Evolutionary conservation across 2,797 vertebrate genomes (phyloP), one percentile per base, ranked within the genome.

Genomic region (Pseudomugil tenellus): DNA sequence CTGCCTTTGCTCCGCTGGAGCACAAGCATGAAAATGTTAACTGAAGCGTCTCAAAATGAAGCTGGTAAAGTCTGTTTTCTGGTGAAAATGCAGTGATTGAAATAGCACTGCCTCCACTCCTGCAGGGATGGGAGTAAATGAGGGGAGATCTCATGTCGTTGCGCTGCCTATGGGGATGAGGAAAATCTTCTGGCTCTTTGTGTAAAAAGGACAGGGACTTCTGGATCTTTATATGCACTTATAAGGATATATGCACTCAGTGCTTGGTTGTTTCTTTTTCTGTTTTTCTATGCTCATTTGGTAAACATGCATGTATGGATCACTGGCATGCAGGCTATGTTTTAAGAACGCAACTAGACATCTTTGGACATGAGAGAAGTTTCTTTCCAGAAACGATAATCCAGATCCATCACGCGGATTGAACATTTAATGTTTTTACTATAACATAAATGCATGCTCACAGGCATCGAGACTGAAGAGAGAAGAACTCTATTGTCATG

Each of bases 41-140:
- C 32, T 16, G n/a, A 55, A 29, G 46, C 7, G 52, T 57, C 25
- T 16, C 21, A 4, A 46, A 29, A 43, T 21, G 14, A 23, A 56
- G 58, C 25, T 52, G 69, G 64, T 60, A 39, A 34, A 28, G 62
- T 73, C 19, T 52, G 54, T 53, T 72, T 85, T 68, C 25, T 58
- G 68, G 9, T 51, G 51, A 39, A 77, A 63, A 62, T 58, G 71
- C 67, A 51, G 67, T 49, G 81, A 80, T 70, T 80, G 79, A 81
- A 87, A 87, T 71, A 76, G 80, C 74, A 28, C 79, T 57, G 66
- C 69, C 70, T 84, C 74, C 60, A 37, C 80, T 87, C 79, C 82
- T 78, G 76, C 56, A 81, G 84, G 84, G 74, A 81, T 77, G 64
- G 39, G 60, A 83, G 66, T 83, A 84, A 89, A 85, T 79, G 84